phyloP scores from a whole-genome alignment of 2,888 invertebrate genomes.

The Chydorus sphaericus region DNA sequence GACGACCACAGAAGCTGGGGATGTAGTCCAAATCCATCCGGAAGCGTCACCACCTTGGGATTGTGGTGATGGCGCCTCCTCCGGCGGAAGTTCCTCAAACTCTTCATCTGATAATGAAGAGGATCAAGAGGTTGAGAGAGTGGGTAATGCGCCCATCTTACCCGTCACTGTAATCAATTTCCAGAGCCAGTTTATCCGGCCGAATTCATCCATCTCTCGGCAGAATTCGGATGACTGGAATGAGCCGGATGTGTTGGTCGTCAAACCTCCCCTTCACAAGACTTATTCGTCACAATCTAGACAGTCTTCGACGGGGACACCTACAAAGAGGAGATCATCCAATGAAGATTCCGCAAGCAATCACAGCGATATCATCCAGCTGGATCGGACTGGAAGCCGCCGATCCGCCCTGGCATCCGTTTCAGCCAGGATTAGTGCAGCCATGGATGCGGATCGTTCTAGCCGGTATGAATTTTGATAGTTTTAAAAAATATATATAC shows the following conservation, averaged over 20 bases:
- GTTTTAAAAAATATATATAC: neutral
- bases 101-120: neutral
- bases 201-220: neutral
- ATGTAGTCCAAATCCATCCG: neutral
- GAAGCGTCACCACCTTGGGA: neutral
- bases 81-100: too few relatives aligned
- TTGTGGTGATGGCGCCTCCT: too few relatives aligned
- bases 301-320: neutral
- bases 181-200: neutral
- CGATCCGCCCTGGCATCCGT: slow-evolving; percentile 6
- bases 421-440: slow-evolving; percentile 10
- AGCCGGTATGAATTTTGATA: neutral
- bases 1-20: neutral
- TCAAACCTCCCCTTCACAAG: neutral
- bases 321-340: neutral
- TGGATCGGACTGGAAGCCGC: slow-evolving; percentile 1
- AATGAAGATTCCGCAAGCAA: neutral
- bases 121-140: neutral
- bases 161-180: neutral
- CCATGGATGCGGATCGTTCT: slow-evolving; percentile 11
- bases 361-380: neutral
- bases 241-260: neutral
- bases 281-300: neutral
- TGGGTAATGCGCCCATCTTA: neutral
- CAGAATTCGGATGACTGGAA: slow-evolving; percentile 1